Evolutionary conservation across 2,888 invertebrate genomes (phyloP).

Genomic region (Sarcophaga carnaria): DNA sequence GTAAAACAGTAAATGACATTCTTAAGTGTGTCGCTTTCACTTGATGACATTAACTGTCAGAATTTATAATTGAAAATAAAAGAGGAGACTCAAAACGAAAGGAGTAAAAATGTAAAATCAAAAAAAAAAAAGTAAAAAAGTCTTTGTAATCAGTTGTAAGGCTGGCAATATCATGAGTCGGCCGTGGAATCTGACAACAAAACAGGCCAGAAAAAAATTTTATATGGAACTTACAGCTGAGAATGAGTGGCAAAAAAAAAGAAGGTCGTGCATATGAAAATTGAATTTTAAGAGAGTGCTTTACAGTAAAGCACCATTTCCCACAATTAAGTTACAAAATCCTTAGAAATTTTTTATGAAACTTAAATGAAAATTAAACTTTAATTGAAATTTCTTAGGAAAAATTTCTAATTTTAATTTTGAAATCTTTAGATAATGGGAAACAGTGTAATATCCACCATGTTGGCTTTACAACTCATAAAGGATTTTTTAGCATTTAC

Average conservation of each 20-base stretch:
- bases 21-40: conserved; percentile 68
- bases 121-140: background rate
- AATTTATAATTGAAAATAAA: conserved; percentile 64
- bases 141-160: conserved; percentile 5
- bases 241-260: background rate
- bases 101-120: conserved; percentile 19
- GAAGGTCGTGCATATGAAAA: conserved; percentile 14
- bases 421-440: background rate
- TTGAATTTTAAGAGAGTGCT: conserved; percentile 18
- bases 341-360: background rate
- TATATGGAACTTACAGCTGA: background rate
- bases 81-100: conserved; percentile 35
- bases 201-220: background rate
- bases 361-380: background rate
- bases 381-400: background rate
- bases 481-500: conserved; percentile 20
- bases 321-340: background rate
- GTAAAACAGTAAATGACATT: conserved; percentile 60
- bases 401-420: background rate
- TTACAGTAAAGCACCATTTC: conserved; percentile 15
- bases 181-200: background rate
- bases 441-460: conserved; percentile 26
- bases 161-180: conserved; percentile 3
- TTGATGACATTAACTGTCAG: conserved; percentile 68
- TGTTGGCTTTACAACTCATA: conserved; percentile 1